Evolutionary conservation across 2,888 invertebrate species (phyloP), one percentile per base, ranked within the genome.

Genomic region (Caenorhabditis drosophilae): DNA sequence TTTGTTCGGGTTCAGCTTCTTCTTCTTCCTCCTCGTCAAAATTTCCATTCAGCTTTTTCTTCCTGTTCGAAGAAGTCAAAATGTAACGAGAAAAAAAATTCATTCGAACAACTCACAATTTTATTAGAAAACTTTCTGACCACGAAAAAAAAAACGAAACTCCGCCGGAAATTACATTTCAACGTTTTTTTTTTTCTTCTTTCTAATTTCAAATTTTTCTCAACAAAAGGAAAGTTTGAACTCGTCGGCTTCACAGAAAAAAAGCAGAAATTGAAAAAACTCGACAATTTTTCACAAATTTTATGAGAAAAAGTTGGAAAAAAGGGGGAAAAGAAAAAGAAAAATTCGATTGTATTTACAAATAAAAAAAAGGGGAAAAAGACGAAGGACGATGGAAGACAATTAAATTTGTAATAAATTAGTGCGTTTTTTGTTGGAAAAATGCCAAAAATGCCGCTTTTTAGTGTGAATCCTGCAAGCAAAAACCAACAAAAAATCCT

Each of bases 381-480:
- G 40, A 18, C 22, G 25, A 4, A 20, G 25, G 20, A 23, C 42
- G 44, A 4, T 20, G 20, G 22, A 31, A 31, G 50, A 54, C 48
- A 62, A 62, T 62, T 62, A 62, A 56, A 62, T 56, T 62, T 62
- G 56, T 62, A 34, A 56, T 62, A 62, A 52, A 62, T 62, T 62
- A 62, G 62, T 35, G 48, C 34, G 36, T 20, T 22, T 22, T 51
- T 11, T 48, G 18, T 34, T 25, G 31, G 22, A n/a, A n/a, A n/a
- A n/a, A n/a, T n/a, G n/a, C n/a, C n/a, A n/a, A n/a, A n/a, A n/a
- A n/a, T n/a, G n/a, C 34, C 16, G 18, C 7, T 31, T 16, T n/a
- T 34, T 55, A 55, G 48, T 55, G 55, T n/a, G 55, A 55, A 42
- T 55, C 55, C 55, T 55, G 55, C n/a, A 55, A 54, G 18, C 23